A percentile compares a stretch with the other conserved stretches of the same genome.
phyloP scores from a whole-genome alignment of 2,888 invertebrate genomes.

The Athalia circularis region DNA sequence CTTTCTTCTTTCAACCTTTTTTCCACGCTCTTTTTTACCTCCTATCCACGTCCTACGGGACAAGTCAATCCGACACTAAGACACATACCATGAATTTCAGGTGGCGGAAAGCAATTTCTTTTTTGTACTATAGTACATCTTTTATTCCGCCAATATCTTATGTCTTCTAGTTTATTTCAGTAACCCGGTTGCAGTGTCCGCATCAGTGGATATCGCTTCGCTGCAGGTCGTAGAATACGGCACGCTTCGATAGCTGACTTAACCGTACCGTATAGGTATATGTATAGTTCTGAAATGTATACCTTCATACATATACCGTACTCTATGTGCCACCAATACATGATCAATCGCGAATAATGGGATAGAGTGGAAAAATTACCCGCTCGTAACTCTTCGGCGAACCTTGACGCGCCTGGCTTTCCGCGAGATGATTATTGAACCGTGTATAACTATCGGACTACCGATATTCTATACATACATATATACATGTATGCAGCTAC shows the following conservation, averaged over 20 bases:
- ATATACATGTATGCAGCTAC: not conserved
- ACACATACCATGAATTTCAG: conserved; percentile 22
- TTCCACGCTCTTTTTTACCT: too few species aligned
- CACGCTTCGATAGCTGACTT: conserved; percentile 40
- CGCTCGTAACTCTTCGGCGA: conserved; percentile 19
- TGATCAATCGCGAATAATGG: conserved; percentile 10
- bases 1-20: too few species aligned
- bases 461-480: not conserved
- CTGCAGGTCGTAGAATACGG: conserved; percentile 32
- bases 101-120: not conserved
- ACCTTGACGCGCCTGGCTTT: conserved; percentile 24
- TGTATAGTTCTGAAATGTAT: too few species aligned
- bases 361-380: conserved; percentile 30
- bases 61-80: conserved; percentile 66
- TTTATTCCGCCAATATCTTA: not conserved
- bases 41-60: conserved; percentile 52
- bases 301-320: not conserved
- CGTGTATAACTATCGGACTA: not conserved
- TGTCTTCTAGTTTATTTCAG: not conserved
- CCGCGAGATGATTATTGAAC: conserved; percentile 10
- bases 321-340: not conserved
- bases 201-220: conserved; percentile 30
- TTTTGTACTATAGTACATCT: not conserved
- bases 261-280: conserved; percentile 11
- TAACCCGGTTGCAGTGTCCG: not conserved